Evolutionary conservation across 2,888 invertebrate genomes (phyloP).

Genomic region (Drosophila seclusa): DNA sequence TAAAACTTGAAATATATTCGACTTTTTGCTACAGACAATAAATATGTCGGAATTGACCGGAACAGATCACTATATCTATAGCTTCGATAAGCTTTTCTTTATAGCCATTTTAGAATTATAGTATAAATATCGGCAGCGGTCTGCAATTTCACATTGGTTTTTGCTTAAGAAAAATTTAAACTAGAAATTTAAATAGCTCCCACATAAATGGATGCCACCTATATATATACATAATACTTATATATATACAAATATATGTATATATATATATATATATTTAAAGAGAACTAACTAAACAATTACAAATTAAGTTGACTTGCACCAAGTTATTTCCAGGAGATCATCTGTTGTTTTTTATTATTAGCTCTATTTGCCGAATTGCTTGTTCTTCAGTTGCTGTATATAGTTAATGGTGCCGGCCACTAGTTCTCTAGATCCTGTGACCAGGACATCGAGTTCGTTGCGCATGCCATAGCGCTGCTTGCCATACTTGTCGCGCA

Average conservation of each 20-base stretch:
- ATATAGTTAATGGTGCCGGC: constrained; percentile 53
- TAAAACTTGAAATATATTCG: not conserved
- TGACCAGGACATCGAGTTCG: constrained; percentile 68
- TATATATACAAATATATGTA: not conserved
- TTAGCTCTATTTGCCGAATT: constrained; percentile 21
- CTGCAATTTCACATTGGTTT: not conserved
- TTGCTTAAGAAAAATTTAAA: too few relatives aligned
- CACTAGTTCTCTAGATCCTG: constrained; percentile 65
- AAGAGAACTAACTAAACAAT: not conserved
- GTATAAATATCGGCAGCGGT: not conserved
- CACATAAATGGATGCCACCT: not conserved
- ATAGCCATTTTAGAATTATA: not conserved
- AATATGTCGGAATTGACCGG: not conserved
- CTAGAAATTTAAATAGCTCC: not conserved
- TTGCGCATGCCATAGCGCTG: constrained; percentile 65
- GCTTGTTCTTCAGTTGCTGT: constrained; percentile 47
- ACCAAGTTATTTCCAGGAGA: not conserved
- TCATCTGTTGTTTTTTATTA: not conserved
- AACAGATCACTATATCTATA: not conserved
- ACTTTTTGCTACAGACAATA: not conserved
- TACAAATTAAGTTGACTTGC: not conserved
- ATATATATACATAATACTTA: not conserved
- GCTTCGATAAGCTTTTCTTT: fast-evolving
- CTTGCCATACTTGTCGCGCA: constrained; percentile 60
- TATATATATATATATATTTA: not conserved